These are phyloP conservation scores for Cheilosia vulpina DNA, from an alignment of 2,888 invertebrate genomes.

Conservation along the genomic window DNA sequence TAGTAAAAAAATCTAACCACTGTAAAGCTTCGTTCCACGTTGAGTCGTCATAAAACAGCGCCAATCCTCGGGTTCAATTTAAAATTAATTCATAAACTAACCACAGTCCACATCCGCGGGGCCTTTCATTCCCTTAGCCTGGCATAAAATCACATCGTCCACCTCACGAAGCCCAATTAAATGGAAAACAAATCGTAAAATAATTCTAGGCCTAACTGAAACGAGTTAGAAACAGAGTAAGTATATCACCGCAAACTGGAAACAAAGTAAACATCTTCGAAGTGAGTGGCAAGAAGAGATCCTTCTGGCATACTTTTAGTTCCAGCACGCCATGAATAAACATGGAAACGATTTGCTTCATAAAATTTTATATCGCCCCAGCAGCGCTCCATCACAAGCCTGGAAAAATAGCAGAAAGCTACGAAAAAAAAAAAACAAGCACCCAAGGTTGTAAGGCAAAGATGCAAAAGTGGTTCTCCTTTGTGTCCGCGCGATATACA, in stretches of 20 bases:
- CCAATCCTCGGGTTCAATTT: constrained; percentile 20
- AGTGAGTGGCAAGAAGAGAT: constrained; percentile 20
- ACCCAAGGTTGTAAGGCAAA: constrained; percentile 44
- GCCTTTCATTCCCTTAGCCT: constrained; percentile 12
- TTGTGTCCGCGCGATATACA: constrained; percentile 37
- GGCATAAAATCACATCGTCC: constrained; percentile 1
- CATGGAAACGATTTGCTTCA: constrained; percentile 67
- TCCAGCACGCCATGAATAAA: constrained; percentile 70
- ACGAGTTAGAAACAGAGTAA: constrained; percentile 33
- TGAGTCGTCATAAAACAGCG: not conserved
- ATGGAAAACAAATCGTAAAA: constrained; percentile 63
- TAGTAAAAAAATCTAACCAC: not conserved
- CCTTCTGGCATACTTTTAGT: constrained; percentile 46
- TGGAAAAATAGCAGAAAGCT: not conserved
- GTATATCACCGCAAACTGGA: constrained; percentile 60
- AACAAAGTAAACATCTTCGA: constrained; percentile 55
- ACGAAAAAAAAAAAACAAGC: not conserved
- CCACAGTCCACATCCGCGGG: constrained; percentile 8
- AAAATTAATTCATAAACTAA: constrained; percentile 66
- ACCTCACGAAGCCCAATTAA: constrained; percentile 60
- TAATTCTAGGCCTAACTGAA: constrained; percentile 40
- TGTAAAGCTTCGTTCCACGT: not conserved
- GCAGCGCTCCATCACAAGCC: constrained; percentile 48
- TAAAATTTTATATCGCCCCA: constrained; percentile 71
- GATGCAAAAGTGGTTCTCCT: constrained; percentile 66